Percentiles rank a stretch among this genome's conserved stretches.
These are phyloP conservation scores for Scaptodrosophila latifasciaeformis DNA, from an alignment of 2,888 invertebrate genomes.

Conservation along the genomic window DNA sequence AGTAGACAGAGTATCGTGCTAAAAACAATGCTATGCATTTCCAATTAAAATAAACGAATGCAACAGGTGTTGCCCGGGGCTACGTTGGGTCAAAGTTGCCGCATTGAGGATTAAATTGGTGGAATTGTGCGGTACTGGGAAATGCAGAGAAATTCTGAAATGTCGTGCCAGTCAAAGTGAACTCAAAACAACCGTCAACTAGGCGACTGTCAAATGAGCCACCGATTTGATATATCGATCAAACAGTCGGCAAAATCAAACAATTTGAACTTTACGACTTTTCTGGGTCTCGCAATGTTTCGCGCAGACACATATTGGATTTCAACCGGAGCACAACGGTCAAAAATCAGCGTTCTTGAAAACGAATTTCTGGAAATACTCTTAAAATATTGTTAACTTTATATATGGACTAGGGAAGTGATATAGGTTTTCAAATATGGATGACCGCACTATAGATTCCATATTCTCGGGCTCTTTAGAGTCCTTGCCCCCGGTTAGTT, in stretches of 20 bases:
- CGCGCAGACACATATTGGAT: constrained; percentile 45
- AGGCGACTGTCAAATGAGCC: constrained; percentile 65
- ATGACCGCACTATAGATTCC: constrained; percentile 91
- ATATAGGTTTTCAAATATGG: constrained; percentile 78
- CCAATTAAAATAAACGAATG: constrained; percentile 42
- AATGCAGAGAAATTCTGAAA: constrained; percentile 14
- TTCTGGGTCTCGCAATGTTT: constrained; percentile 52
- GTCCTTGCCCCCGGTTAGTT: constrained; percentile 94
- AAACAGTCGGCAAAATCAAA: constrained; percentile 45
- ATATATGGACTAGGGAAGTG: background rate
- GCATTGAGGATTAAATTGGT: too few species aligned
- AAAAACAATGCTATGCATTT: constrained; percentile 39
- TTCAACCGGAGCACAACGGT: constrained; percentile 40
- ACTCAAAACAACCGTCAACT: constrained; percentile 47
- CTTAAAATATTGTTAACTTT: background rate
- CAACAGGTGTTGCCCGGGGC: constrained; percentile 50
- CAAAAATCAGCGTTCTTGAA: background rate
- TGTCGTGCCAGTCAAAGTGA: constrained; percentile 27
- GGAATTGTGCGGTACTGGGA: too few species aligned
- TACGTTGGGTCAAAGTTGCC: constrained; percentile 6
- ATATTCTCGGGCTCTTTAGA: constrained; percentile 93
- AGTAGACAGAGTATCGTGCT: background rate
- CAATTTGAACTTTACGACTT: constrained; percentile 50
- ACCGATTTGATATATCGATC: constrained; percentile 51
- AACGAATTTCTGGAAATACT: background rate